These are phyloP conservation scores for Chloropsis hardwickii DNA, from an alignment of 2,113 vertebrate species.

Conservation along the genomic window DNA sequence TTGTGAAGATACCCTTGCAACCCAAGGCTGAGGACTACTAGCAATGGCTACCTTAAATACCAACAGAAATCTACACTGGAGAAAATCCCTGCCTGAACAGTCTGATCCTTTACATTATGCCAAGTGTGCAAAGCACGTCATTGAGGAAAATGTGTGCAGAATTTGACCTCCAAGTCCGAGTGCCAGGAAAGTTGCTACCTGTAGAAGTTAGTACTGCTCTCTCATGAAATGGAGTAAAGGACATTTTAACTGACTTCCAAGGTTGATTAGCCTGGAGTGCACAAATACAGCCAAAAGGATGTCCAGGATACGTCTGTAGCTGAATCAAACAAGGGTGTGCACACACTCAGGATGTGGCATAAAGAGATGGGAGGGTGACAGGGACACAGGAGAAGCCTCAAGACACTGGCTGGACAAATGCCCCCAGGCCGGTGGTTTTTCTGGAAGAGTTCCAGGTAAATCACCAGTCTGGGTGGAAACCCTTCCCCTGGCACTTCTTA, in stretches of 20 bases:
- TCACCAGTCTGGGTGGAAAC: accelerated
- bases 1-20: not conserved
- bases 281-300: not conserved
- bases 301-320: accelerated
- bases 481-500: not conserved
- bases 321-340: not conserved
- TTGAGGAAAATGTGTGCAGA: not conserved
- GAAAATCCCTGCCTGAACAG: not conserved
- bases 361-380: not conserved
- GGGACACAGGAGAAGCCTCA: not conserved
- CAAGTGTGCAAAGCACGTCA: not conserved
- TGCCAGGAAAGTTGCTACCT: not conserved
- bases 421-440: not conserved
- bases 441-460: not conserved
- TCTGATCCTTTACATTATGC: not conserved
- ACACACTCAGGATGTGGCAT: not conserved
- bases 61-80: not conserved
- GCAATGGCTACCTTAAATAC: not conserved
- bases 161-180: not conserved
- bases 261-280: not conserved
- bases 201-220: not conserved
- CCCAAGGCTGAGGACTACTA: not conserved
- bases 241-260: not conserved
- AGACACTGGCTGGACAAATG: not conserved
- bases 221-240: not conserved